Conservation (phyloP, 2,888 invertebrate genomes). For the Microctonus aethiopoides region DNA sequence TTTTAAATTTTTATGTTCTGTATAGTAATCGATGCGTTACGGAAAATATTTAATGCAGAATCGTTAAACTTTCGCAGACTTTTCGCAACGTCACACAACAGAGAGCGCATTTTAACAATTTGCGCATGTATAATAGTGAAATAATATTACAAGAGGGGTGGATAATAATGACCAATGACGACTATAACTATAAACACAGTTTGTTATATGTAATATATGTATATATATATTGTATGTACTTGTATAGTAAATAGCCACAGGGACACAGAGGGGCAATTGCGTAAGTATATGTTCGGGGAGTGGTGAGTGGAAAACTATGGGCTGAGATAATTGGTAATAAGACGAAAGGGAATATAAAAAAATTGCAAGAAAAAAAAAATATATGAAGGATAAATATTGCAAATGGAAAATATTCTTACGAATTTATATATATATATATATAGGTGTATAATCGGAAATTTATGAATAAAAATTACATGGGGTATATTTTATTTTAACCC, state of each 20-base stretch:
- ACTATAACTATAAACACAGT: conserved; percentile 32
- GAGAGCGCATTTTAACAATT: conserved; percentile 39
- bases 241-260: conserved; percentile 22
- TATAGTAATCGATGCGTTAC: conserved; percentile 47
- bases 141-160: background rate
- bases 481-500: background rate
- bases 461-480: background rate
- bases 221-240: too few relatives aligned
- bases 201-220: conserved; percentile 19
- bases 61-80: conserved; percentile 58
- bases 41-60: conserved; percentile 53
- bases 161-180: conserved; percentile 11
- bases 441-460: background rate
- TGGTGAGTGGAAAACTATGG: conserved; percentile 43
- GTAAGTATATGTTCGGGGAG: conserved; percentile 32
- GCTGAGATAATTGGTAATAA: conserved; percentile 53
- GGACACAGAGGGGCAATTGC: conserved; percentile 34
- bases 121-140: background rate
- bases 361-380: conserved; percentile 8
- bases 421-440: background rate
- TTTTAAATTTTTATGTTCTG: conserved; percentile 39
- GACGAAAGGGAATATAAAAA: conserved; percentile 43
- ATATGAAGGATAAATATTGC: background rate
- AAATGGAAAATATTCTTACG: background rate
- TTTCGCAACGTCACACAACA: conserved; percentile 38